Evolutionary conservation across 2,113 vertebrate species (phyloP), one percentile per base, ranked within the genome.

Genomic region (Macaca mulatta): DNA sequence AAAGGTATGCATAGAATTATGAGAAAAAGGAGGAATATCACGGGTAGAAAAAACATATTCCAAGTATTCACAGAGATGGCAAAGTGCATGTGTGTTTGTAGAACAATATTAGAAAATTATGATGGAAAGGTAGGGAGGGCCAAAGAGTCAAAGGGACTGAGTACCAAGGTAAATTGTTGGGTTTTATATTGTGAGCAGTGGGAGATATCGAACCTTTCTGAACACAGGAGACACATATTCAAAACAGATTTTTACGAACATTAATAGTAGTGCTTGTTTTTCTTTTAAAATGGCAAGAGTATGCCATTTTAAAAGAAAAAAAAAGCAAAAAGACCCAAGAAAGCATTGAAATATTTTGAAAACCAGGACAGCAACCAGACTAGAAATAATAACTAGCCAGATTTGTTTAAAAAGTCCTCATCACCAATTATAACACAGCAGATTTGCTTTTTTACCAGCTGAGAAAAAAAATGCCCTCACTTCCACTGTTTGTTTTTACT

Each of bases 391-490:
- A 80, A 94, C 38, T 14, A 89, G 70, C 80, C 90, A 97, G 93
- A 95, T 97, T 96, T 97, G 90, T 96, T 96, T 96, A 84, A 96
- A 43, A 35, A 77, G 57, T 50, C 43, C 32, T 92, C 43, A 48
- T 52, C 52, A 67, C 84, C 88, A 97, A 38, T n/a, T 84, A 75
- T 64, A 93, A 93, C 80, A 95, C 55, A 30, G 30, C 96, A 98
- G 96, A 97, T 95, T 97, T 94, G 25, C 93, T 97, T 78, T 96
- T 78, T 90, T 85, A 93, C 90, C 96, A 97, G 81, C 89, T 93
- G 79, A 77, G 64, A 64, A 74, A 91, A 89, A 82, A 92, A 80
- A 64, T 55, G 23, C 22, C 77, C 35, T 70, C 23, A 32, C 11
- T 93, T 92, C 52, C 55, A 59, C 50, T 87, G 59, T 96, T 96